Base-by-base conservation (phyloP, 2,797 vertebrate species). In the Enteromius viviparus region DNA sequence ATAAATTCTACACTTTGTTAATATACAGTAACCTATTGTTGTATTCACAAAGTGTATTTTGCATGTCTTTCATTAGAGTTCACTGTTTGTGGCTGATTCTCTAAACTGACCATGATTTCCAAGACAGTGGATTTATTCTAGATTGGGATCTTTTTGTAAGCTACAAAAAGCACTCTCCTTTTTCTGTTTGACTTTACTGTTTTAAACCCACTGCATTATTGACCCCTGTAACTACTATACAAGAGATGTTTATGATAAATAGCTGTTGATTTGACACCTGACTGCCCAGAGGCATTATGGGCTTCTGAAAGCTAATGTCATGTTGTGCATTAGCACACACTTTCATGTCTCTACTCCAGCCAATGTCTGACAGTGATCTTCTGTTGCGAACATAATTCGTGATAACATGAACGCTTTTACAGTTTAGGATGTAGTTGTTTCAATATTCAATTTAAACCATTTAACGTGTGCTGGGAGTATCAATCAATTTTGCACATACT, bases 281-380 rank as follows among this genome's bases (percentile, higher is more conserved):
- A 78, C 9, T 74, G 74, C 23, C 74, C 32, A 21, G 6, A 78
- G 72, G 49, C 34, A n/a, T 34, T 40, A 69, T 2, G 17, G 26
- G 23, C 26, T 47, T 79, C 19, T 47, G 49, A 32, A 19, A 26
- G 32, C 79, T 53, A 19, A 53, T 15, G 11, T 76, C 83, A 85
- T 80, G 84, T 87, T 87, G 81, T 78, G 40, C 79, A 79, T 65
- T 21, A 11, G 23, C n/a, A 69, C 70, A 23, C 34, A 42, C 15
- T 72, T 60, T 37, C 53, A 6, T 4, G 0, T 15, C 17, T 32
- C 51, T 49, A 29, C 11, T 1, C 37, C 21, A 40, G 37, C 9
- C 1, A n/a, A 29, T 29, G 53, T 55, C 4, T 37, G 32, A 23
- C 26, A 23, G n/a, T n/a, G 32, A 40, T 34, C 45, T 40, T 53